Percentiles rank a stretch among this genome's conserved stretches.
These are phyloP conservation scores for Ceratosolen solmsi DNA, from an alignment of 1,140 invertebrate species.

Conservation along the genomic window DNA sequence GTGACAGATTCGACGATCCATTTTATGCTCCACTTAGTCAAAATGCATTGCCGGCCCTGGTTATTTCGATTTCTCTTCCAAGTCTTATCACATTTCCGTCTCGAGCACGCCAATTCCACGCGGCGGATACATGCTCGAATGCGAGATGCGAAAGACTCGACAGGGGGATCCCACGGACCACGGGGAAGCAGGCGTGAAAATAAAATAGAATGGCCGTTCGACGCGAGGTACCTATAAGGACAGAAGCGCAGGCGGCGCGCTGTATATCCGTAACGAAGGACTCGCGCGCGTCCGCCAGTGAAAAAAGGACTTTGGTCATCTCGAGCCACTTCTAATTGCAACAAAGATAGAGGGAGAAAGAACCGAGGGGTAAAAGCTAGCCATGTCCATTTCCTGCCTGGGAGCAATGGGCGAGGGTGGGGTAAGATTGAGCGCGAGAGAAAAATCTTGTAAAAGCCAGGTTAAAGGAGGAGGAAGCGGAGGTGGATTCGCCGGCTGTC, in stretches of 20 bases:
- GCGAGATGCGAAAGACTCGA: background rate
- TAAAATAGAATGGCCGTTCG: background rate
- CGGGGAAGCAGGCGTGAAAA: background rate
- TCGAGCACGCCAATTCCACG: background rate
- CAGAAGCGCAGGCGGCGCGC: background rate
- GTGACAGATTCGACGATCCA: background rate
- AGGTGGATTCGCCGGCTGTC: background rate
- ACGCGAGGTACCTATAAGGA: background rate
- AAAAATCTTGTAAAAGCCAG: conserved; percentile 13
- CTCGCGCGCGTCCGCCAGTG: background rate
- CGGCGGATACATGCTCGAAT: background rate
- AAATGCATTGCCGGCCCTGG: too few relatives aligned
- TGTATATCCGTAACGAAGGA: background rate
- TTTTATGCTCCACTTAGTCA: background rate
- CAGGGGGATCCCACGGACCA: background rate
- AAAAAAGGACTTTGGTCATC: conserved; percentile 8
- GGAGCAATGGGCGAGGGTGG: background rate
- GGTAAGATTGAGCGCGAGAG: background rate
- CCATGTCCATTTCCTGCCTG: conserved; percentile 23
- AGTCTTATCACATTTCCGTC: background rate
- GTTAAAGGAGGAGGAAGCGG: background rate
- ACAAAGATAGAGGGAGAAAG: conserved; percentile 10
- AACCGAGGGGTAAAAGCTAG: conserved; percentile 21
- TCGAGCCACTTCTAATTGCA: conserved; percentile 25
- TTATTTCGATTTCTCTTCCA: background rate